A percentile compares a stretch with the other conserved stretches of the same genome.
Evolutionary conservation across 2,113 vertebrate species (phyloP).

Genomic region (Desmodus rotundus): DNA sequence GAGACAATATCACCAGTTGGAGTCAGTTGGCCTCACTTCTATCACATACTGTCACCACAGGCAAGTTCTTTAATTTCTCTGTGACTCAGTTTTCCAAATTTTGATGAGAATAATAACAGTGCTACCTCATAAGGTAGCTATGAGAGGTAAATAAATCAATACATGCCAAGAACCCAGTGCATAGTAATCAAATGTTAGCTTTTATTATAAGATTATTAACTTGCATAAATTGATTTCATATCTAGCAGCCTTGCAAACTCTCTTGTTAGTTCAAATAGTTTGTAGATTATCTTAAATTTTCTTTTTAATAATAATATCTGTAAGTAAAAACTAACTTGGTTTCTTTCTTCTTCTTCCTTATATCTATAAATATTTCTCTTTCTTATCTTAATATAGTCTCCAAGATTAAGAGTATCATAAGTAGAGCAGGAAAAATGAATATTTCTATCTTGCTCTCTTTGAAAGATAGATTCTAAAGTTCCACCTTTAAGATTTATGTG

Average conservation of each 20-base stretch:
- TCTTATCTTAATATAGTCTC: background rate
- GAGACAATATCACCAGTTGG: background rate
- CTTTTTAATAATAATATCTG: constrained; percentile 25
- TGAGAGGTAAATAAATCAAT: background rate
- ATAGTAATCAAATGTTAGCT: constrained; percentile 25
- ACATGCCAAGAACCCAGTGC: background rate
- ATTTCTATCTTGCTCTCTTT: background rate
- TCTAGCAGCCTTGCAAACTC: background rate
- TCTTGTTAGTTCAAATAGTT: constrained; percentile 6
- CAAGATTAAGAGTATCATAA: constrained; percentile 5
- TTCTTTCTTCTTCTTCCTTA: background rate
- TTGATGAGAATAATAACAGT: background rate
- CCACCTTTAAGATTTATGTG: background rate
- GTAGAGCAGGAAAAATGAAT: background rate
- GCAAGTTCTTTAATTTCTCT: background rate
- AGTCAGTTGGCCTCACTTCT: background rate
- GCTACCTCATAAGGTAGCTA: background rate
- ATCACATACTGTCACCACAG: background rate
- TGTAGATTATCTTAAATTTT: background rate
- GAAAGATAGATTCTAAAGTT: background rate
- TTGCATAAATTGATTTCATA: constrained; percentile 13
- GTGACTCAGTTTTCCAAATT: background rate
- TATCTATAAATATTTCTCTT: background rate
- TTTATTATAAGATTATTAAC: constrained; percentile 13
- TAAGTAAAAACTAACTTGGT: background rate